Percentiles rank a stretch among this genome's conserved stretches.
phyloP scores from a whole-genome alignment of 1,140 invertebrate species.

The Chymomyza costata region DNA sequence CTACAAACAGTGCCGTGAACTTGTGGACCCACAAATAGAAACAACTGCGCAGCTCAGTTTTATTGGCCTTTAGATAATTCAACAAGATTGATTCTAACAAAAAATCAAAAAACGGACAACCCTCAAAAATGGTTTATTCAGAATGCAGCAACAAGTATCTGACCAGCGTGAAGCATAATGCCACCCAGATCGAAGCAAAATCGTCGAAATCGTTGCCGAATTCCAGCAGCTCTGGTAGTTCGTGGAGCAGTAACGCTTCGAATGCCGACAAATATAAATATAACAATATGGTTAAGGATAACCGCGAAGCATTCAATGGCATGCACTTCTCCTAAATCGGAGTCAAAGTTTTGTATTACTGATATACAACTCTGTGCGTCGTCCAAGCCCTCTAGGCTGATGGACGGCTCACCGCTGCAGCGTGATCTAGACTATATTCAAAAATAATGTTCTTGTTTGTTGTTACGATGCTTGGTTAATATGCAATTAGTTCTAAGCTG shows the following conservation, averaged over 20 bases:
- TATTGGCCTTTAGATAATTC: constrained; percentile 26
- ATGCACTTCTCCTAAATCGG: constrained; percentile 58
- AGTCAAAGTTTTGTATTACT: too few relatives aligned
- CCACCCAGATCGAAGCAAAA: constrained; percentile 14
- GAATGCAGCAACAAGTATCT: constrained; percentile 63
- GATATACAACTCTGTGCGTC: too few relatives aligned
- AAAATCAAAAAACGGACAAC: constrained; percentile 9
- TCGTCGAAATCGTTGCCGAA: constrained; percentile 6
- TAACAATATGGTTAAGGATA: constrained; percentile 67
- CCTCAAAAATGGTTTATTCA: constrained; percentile 59
- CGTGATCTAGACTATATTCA: constrained; percentile 17
- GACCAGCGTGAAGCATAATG: constrained; percentile 35
- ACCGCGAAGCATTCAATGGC: constrained; percentile 65
- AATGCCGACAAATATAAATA: constrained; percentile 69
- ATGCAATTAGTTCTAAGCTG: too few relatives aligned
- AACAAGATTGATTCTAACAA: constrained; percentile 7
- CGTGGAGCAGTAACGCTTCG: constrained; percentile 54
- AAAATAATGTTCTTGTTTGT: too few relatives aligned
- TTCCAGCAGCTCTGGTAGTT: constrained; percentile 13
- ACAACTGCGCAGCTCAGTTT: constrained; percentile 23
- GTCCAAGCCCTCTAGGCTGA: too few relatives aligned
- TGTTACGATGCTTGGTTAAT: too few relatives aligned
- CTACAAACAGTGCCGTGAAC: constrained; percentile 84
- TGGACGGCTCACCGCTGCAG: constrained; percentile 3
- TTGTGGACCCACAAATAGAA: constrained; percentile 13